Conservation (phyloP, 2,797 vertebrate genomes). For the Eutrigla gurnardus region DNA sequence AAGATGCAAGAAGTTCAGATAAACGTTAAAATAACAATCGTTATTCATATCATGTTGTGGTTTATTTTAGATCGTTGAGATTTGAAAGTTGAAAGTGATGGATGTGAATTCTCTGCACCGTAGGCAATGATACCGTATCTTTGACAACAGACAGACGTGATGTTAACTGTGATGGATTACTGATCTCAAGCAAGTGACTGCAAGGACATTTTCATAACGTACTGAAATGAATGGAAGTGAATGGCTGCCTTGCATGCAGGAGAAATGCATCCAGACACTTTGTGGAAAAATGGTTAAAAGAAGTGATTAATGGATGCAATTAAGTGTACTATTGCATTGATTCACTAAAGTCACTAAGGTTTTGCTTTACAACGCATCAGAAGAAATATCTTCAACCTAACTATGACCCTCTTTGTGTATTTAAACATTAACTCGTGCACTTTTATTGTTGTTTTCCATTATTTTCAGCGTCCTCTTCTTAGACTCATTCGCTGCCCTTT, state of each 20-base stretch:
- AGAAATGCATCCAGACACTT: neutral
- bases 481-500: slow-evolving; percentile 22
- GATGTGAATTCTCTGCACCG: slow-evolving; percentile 16
- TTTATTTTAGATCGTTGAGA: neutral
- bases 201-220: neutral
- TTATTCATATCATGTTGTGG: neutral
- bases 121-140: slow-evolving; percentile 33
- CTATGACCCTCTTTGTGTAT: slow-evolving; percentile 9
- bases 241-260: neutral
- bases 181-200: slow-evolving; percentile 18
- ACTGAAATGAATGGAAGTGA: neutral
- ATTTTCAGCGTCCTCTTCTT: slow-evolving; percentile 17
- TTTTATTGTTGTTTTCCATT: slow-evolving; percentile 16
- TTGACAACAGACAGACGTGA: slow-evolving; percentile 31
- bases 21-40: slow-evolving; percentile 30
- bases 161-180: slow-evolving; percentile 32
- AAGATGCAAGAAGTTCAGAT: slow-evolving; percentile 57
- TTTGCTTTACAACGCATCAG: neutral
- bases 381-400: neutral
- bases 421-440: slow-evolving; percentile 17
- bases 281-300: neutral
- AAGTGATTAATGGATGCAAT: neutral
- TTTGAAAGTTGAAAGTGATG: slow-evolving; percentile 2
- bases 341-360: neutral
- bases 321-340: neutral